A percentile compares a stretch with the other conserved stretches of the same genome.
phyloP scores from a whole-genome alignment of 2,113 vertebrate genomes.

The Rhinopithecus roxellana region DNA sequence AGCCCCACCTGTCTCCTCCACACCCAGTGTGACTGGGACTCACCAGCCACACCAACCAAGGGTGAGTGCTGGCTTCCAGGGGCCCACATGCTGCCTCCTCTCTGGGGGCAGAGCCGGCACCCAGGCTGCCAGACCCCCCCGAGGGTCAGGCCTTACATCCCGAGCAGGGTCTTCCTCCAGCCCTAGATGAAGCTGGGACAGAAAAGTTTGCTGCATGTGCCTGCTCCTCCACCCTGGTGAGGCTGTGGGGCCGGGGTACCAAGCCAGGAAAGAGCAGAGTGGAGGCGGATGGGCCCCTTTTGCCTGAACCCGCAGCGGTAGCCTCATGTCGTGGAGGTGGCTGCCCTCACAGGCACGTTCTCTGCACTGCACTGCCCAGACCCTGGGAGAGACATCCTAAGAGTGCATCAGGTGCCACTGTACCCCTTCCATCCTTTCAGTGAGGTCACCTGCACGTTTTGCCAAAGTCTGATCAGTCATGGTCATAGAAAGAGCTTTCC shows the following conservation, averaged over 20 bases:
- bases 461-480: rapidly evolving
- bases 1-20: not conserved
- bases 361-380: not conserved
- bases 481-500: rapidly evolving
- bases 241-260: not conserved
- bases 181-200: not conserved
- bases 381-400: not conserved
- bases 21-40: not conserved
- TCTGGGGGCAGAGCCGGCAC: not conserved
- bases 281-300: not conserved
- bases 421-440: rapidly evolving
- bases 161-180: not conserved
- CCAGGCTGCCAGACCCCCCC: not conserved
- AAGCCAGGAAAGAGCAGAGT: not conserved
- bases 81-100: too few species aligned
- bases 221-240: not conserved
- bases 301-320: too few species aligned
- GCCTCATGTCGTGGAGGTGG: not conserved
- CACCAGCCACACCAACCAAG: not conserved
- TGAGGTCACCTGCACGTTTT: rapidly evolving
- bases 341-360: rapidly evolving
- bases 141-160: not conserved
- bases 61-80: not conserved
- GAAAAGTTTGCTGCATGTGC: not conserved
- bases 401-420: not conserved